Base-by-base conservation (phyloP, 2,797 vertebrate species). In the Rhinatrema bivittatum region DNA sequence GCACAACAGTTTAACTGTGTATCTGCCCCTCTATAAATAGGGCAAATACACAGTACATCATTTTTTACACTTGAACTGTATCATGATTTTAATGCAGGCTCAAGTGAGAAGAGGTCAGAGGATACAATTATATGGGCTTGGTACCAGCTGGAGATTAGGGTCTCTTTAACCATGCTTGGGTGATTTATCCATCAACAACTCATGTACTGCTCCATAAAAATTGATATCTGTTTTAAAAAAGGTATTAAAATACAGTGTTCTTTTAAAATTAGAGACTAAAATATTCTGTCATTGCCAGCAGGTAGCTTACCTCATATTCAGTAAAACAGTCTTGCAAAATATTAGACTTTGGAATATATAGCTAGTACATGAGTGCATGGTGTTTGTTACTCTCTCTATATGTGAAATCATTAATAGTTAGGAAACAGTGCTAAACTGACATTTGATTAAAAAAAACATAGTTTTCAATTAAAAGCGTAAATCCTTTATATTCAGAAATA, bases 91-190 rank as follows among this genome's bases (percentile, higher is more conserved):
- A 88, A 90, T 91, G 89, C 87, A 84, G 90, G 78, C 85, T 89
- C 89, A 94, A 93, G 93, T 96, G 93, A 96, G 85, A 73, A 56
- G 75, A 85, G 94, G 94, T 98, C 95, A 98, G 84, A 73, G 78
- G 87, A 90, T 85, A 90, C 90, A 91, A 96, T 98, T 94, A 97
- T 91, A 87, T 81, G 85, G 84, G 82, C 79, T 76, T 85, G 89
- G 92, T 87, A 91, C 90, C 95, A 95, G 92, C 93, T 96, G 94
- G 88, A 86, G 56, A 81, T 85, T 77, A 79, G 84, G 72, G 74
- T 86, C 85, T 91, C 87, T 97, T 97, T 96, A 96, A 93, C 90
- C 92, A 95, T 91, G 94, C 91, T 94, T 95, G 90, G 88, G 74
- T 91, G 94, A 86, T 91, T 93, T 90, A 91, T 86, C 92, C 90